Evolutionary conservation across 92 coral and sea anemone genomes (phyloP).

Genomic region (Porites cylindrica): DNA sequence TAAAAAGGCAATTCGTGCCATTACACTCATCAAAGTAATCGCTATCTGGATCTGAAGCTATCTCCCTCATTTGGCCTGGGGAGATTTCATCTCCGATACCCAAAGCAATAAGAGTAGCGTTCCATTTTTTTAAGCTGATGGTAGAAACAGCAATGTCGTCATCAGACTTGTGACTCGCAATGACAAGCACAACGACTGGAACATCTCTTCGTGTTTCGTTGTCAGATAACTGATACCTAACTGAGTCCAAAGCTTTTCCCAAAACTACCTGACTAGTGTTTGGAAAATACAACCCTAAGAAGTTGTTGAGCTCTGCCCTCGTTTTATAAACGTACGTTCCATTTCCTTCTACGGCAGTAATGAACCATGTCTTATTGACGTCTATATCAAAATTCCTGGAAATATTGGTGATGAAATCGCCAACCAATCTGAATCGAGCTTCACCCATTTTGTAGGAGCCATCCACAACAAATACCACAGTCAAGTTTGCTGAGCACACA

Average conservation of each 20-base stretch:
- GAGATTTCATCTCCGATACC: constrained; percentile 19
- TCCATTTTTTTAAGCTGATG: not conserved
- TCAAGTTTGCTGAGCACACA: constrained; percentile 9
- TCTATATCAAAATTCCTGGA: constrained; percentile 13
- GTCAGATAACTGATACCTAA: not conserved
- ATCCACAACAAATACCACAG: constrained; percentile 27
- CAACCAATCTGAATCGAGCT: not conserved
- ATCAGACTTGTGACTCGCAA: constrained; percentile 14
- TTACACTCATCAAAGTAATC: not conserved
- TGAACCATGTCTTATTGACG: constrained; percentile 21
- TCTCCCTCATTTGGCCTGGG: constrained; percentile 26
- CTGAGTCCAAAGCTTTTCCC: not conserved
- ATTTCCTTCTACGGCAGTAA: constrained; percentile 9
- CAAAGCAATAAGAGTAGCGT: constrained; percentile 7
- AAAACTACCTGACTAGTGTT: not conserved
- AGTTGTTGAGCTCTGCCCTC: not conserved
- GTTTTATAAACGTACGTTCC: constrained; percentile 19
- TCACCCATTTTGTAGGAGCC: constrained; percentile 23
- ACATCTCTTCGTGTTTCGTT: constrained; percentile 8
- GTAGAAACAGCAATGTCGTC: constrained; percentile 31
- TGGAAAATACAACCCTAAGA: not conserved
- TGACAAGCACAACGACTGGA: not conserved
- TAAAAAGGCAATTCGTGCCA: not conserved
- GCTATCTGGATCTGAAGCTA: constrained; percentile 25
- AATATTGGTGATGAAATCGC: not conserved